Evolutionary conservation across 2,113 vertebrate species (phyloP).

Genomic region (Platysteira castanea): DNA sequence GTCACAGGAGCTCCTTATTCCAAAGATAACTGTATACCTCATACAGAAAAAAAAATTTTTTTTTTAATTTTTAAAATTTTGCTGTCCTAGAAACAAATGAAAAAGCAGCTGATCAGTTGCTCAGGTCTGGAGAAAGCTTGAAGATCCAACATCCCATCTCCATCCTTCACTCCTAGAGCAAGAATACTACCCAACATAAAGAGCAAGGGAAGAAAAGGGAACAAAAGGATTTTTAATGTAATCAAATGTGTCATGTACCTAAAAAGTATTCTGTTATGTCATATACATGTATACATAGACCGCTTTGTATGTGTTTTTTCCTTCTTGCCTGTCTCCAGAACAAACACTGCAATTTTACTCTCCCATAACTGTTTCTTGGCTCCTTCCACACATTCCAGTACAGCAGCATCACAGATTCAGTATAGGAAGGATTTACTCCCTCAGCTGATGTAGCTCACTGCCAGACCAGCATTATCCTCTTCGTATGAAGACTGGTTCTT

Average conservation of each 20-base stretch:
- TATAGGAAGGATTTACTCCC: background rate
- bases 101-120: background rate
- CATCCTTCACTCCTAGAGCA: background rate
- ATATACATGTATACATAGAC: background rate
- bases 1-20: background rate
- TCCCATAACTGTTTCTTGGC: conserved; percentile 46
- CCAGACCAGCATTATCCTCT: background rate
- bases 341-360: conserved; percentile 37
- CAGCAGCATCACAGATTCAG: background rate
- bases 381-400: conserved; percentile 17
- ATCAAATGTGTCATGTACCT: background rate
- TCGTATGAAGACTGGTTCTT: background rate
- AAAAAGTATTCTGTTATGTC: background rate
- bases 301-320: background rate
- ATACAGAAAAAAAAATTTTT: no score
- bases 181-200: background rate
- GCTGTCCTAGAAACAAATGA: background rate
- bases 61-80: background rate
- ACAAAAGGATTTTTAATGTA: background rate
- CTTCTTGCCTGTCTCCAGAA: background rate
- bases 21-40: background rate
- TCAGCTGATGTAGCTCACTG: background rate
- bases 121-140: background rate
- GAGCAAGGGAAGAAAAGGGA: background rate
- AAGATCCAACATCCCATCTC: background rate